A percentile compares a stretch with the other conserved stretches of the same genome.
These are phyloP conservation scores for Bombus sylvicola DNA, from an alignment of 1,140 invertebrate species.

Conservation along the genomic window DNA sequence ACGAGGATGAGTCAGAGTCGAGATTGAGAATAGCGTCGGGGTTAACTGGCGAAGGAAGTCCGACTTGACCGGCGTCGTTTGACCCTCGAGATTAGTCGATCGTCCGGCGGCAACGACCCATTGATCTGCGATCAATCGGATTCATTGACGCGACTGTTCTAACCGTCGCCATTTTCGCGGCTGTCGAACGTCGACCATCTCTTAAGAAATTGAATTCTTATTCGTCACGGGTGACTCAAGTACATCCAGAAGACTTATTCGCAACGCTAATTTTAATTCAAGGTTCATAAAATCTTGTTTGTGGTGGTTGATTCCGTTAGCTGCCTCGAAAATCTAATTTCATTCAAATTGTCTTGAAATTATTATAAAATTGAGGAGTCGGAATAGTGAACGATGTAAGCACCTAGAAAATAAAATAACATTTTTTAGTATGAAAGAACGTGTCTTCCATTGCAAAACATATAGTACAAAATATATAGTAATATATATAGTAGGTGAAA, in stretches of 20 bases:
- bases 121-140: slow-evolving; percentile 82
- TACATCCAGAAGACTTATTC: neutral
- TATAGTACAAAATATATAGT: no score
- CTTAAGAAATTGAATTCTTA: slow-evolving; percentile 29
- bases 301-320: neutral
- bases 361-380: neutral
- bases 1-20: slow-evolving; percentile 80
- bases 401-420: no score
- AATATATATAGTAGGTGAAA: neutral
- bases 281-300: no score
- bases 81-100: slow-evolving; percentile 73
- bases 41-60: slow-evolving; percentile 79
- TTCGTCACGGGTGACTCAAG: neutral
- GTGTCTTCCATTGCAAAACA: neutral
- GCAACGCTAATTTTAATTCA: neutral
- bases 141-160: slow-evolving; percentile 75
- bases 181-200: slow-evolving; percentile 9
- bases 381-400: no score
- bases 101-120: slow-evolving; percentile 71
- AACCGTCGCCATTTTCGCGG: slow-evolving; percentile 56
- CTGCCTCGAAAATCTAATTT: neutral
- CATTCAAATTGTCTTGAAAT: neutral
- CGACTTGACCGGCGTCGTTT: slow-evolving; percentile 75
- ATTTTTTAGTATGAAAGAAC: neutral
- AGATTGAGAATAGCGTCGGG: slow-evolving; percentile 79